phyloP scores from a whole-genome alignment of 2,113 vertebrate genomes.

The Pseudorhombus dupliciocellatus region DNA sequence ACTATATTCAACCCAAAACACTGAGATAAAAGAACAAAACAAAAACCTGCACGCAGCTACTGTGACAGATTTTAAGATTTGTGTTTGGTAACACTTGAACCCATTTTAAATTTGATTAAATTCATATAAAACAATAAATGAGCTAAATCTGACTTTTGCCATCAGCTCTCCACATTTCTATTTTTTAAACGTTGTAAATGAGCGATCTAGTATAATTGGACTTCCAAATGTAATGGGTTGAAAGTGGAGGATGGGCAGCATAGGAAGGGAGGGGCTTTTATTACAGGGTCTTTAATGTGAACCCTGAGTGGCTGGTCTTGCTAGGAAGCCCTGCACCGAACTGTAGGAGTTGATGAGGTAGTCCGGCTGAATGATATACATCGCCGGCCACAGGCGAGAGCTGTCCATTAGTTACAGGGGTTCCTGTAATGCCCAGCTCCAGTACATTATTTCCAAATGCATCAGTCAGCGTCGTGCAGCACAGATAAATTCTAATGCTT shows the following conservation, averaged over 20 bases:
- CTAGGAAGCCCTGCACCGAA: slow-evolving; percentile 61
- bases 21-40: too few species aligned
- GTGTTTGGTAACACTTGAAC: background rate
- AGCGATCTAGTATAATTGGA: slow-evolving; percentile 17
- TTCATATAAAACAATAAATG: background rate
- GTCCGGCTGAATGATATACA: slow-evolving; percentile 92
- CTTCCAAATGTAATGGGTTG: slow-evolving; percentile 29
- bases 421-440: slow-evolving; percentile 88
- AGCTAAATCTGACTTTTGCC: background rate
- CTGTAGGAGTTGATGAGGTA: slow-evolving; percentile 84
- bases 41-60: too few species aligned
- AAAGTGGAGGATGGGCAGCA: slow-evolving; percentile 2
- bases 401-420: slow-evolving; percentile 92
- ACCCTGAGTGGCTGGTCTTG: slow-evolving; percentile 50
- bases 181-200: background rate
- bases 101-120: background rate
- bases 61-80: background rate
- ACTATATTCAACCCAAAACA: too few species aligned
- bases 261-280: slow-evolving; percentile 44
- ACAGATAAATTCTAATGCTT: slow-evolving; percentile 92
- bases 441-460: slow-evolving; percentile 99
- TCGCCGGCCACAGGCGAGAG: slow-evolving; percentile 89
- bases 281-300: slow-evolving; percentile 52
- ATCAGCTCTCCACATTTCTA: background rate
- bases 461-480: slow-evolving; percentile 91